phyloP scores from a whole-genome alignment of 2,888 invertebrate genomes.

The Helleia helle region DNA sequence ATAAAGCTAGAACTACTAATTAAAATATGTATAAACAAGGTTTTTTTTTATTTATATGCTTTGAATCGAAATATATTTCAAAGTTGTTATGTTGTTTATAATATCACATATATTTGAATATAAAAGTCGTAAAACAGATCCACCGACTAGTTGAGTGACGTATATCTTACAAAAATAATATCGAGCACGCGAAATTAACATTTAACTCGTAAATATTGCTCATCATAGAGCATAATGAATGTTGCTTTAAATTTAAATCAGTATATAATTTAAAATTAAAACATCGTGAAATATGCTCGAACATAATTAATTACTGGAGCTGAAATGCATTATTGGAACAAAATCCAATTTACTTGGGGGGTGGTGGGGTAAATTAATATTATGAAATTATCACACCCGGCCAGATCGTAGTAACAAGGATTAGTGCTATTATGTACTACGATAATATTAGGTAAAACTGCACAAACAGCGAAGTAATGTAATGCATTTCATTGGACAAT shows the following conservation, averaged over 20 bases:
- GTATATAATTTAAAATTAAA: conserved; percentile 29
- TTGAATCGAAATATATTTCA: too few relatives aligned
- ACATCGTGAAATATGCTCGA: conserved; percentile 32
- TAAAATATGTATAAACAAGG: too few relatives aligned
- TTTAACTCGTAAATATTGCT: too few relatives aligned
- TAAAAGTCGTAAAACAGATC: too few relatives aligned
- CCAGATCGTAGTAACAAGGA: conserved; percentile 34
- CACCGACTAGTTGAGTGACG: too few relatives aligned
- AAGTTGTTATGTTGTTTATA: too few relatives aligned
- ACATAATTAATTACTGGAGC: conserved; percentile 49
- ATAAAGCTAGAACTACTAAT: too few relatives aligned
- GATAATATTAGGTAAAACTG: conserved; percentile 22
- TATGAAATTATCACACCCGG: conserved; percentile 52
- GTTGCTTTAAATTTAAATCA: conserved; percentile 18
- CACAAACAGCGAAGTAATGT: conserved; percentile 19
- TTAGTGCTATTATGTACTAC: conserved; percentile 25
- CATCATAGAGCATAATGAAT: conserved; percentile 1
- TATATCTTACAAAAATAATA: too few relatives aligned
- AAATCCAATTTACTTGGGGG: conserved; percentile 54
- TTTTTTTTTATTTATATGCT: too few relatives aligned
- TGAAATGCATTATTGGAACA: conserved; percentile 53
- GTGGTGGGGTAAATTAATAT: conserved; percentile 48
- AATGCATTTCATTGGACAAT: conserved; percentile 9
- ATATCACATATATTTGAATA: too few relatives aligned
- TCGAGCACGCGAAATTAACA: too few relatives aligned